Evolutionary conservation across 2,113 vertebrate species (phyloP), one percentile per base, ranked within the genome.

Genomic region (Alces alces): DNA sequence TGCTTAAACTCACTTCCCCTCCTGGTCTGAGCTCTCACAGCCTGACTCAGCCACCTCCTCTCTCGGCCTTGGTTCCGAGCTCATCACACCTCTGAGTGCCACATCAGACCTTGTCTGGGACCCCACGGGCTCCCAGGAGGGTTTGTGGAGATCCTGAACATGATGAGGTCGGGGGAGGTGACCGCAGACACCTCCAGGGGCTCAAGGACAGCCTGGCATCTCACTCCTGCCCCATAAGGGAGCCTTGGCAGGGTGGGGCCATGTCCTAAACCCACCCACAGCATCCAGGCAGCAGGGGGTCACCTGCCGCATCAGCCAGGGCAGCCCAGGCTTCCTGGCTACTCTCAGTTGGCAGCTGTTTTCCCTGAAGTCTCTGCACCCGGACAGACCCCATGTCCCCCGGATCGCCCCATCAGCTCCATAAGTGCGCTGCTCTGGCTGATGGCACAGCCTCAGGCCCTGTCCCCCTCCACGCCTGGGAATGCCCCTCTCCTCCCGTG

Each of bases 391-490:
- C 33, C 2, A 0, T 9, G 45, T 7, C 36, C 61, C 19, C 36
- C 45, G 28, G 10, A 66, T 8, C 0, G 1, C 6, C 4, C 55
- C 9, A 23, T 27, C 64, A 13, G 15, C 21, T 79, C 54, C 50
- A 57, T 15, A 21, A 3, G 0, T 73, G 54, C 4, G 0, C 39
- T 13, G 12, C 58, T 43, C n/a, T 23, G 9, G 85, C 12, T 50
- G 89, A 58, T 7, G 8, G 43, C 2, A 3, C 60, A 2, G n/a
- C 30, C 45, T 61, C n/a, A 6, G 73, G 61, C 60, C 39, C 27
- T 1, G 0, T 4, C 4, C 10, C 83, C 6, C 21, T 73, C 45
- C 54, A 5, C 1, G 4, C 28, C 60, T 52, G 3, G 1, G 39
- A 43, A 27, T 13, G 6, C 6, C 39, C 39, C 30, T 36, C 27